Conservation (phyloP, 2,113 vertebrate species). For the Sorex araneus region DNA sequence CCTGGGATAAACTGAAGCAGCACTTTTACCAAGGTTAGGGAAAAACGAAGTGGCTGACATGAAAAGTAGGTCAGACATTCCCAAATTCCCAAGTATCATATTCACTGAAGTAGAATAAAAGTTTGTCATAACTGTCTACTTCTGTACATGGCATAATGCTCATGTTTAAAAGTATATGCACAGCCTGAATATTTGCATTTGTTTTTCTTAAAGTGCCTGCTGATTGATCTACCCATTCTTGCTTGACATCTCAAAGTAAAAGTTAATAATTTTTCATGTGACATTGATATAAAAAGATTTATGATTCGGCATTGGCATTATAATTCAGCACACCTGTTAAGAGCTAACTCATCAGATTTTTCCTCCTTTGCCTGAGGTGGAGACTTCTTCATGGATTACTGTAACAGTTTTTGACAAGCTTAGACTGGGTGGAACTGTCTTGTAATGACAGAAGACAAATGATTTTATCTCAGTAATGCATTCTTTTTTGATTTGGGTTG, state of each 20-base stretch:
- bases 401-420: constrained; percentile 94
- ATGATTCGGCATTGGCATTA: constrained; percentile 86
- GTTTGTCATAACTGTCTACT: constrained; percentile 77
- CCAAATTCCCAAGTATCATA: constrained; percentile 64
- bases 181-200: constrained; percentile 78
- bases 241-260: constrained; percentile 84
- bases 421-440: constrained; percentile 89
- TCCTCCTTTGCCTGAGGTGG: constrained; percentile 88
- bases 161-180: constrained; percentile 77
- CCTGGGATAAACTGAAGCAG: constrained; percentile 43
- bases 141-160: constrained; percentile 76
- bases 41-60: constrained; percentile 32
- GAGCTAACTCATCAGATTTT: constrained; percentile 84
- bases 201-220: constrained; percentile 81
- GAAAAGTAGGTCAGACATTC: constrained; percentile 52
- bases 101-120: constrained; percentile 77
- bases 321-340: constrained; percentile 89
- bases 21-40: constrained; percentile 40
- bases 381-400: constrained; percentile 92
- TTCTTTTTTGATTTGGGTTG: constrained; percentile 90
- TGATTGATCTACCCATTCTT: constrained; percentile 85
- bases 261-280: constrained; percentile 84
- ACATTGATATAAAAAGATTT: constrained; percentile 89
- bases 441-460: constrained; percentile 88
- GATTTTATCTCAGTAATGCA: constrained; percentile 88